Base-by-base conservation (phyloP, 2,797 vertebrate species). In the Phoeniculus purpureus region DNA sequence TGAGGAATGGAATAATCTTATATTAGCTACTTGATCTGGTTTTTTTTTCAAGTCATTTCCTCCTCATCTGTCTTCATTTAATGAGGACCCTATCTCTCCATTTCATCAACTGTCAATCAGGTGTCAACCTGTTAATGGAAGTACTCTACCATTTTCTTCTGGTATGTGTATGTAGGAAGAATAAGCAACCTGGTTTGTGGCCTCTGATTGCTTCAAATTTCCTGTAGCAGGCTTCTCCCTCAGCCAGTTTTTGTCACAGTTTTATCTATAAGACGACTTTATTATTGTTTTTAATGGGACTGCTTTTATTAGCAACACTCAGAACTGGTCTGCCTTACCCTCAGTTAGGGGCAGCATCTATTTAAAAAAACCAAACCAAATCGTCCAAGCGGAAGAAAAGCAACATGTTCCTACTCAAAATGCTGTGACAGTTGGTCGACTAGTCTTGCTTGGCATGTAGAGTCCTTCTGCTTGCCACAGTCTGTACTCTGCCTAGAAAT, bases 401-500 rank as follows among this genome's bases (percentile, higher is more conserved):
- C 55, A 81, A 47, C 56, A 70, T 65, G 40, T 60, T 87, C 70
- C 21, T 47, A 56, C 47, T 82, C 34, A 27, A 58, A 52, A 37
- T 76, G 43, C 17, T 85, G 70, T 90, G 61, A 40, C 47, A 92
- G 78, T 81, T 94, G 90, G 85, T 58, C 83, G 79, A 85, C 56
- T 84, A 74, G 76, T 66, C 87, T 91, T 85, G 55, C 75, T 89
- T 94, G 92, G 86, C 75, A 93, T 16, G 52, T 40, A 51, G 62
- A 71, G 32, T 61, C 40, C 72, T 89, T 51, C 81, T 77, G 75
- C 73, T 47, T 85, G 60, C 58, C 71, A 82, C 52, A 92, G 79
- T n/a, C 71, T 45, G 62, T 79, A 47, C 59, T 87, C 48, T 88
- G 68, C 56, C 91, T 91, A 45, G 87, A 94, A 94, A 89, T 81